Percentiles rank a stretch among this genome's conserved stretches.
Conservation (phyloP, 2,888 invertebrate genomes). For the Plemyria rubiginata region DNA sequence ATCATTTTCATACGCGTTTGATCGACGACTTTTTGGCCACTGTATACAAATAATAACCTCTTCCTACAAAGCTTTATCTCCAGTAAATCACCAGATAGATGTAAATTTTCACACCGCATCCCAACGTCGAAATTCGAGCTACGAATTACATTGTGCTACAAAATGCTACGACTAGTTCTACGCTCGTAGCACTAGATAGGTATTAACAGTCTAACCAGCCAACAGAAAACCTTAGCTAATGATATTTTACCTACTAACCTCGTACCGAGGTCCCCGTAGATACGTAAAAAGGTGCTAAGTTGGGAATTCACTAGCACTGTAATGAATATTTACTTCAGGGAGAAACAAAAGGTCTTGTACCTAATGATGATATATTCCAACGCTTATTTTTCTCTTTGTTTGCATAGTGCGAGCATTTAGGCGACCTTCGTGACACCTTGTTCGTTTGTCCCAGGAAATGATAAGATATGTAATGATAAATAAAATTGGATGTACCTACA, state of each 20-base stretch:
- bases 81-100: too few relatives aligned
- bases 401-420: conserved; percentile 29
- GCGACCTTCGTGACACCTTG: conserved; percentile 4
- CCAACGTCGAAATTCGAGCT: too few relatives aligned
- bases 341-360: conserved; percentile 23
- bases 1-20: too few relatives aligned
- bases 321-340: conserved; percentile 32
- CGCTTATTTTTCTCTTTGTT: conserved; percentile 30
- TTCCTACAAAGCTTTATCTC: too few relatives aligned
- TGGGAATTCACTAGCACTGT: conserved; percentile 15
- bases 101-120: too few relatives aligned
- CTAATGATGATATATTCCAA: conserved; percentile 29
- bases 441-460: conserved; percentile 22
- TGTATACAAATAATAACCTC: too few relatives aligned
- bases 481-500: background rate
- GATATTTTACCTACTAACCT: background rate
- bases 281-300: conserved; percentile 10
- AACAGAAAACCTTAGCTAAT: background rate
- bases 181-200: too few relatives aligned
- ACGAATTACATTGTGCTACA: too few relatives aligned
- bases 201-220: too few relatives aligned
- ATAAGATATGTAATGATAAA: conserved; percentile 1
- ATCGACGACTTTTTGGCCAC: too few relatives aligned
- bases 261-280: background rate
- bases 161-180: too few relatives aligned